Conservation (phyloP, 2,113 vertebrate species). For the Perognathus longimembris region DNA sequence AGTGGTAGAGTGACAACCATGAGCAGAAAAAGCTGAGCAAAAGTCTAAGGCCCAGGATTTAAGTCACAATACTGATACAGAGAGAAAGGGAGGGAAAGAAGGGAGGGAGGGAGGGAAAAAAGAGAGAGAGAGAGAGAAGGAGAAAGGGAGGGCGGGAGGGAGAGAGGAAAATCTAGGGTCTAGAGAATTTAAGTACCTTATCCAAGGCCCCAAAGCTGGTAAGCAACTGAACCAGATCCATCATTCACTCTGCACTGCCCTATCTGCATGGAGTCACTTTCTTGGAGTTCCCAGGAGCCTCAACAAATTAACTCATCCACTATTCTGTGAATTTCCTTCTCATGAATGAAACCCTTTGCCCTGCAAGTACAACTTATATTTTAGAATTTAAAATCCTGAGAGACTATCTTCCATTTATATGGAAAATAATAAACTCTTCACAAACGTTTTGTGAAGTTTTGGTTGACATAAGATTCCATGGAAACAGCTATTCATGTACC, state of each 20-base stretch:
- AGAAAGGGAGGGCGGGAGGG: too few species aligned
- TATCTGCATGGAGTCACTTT: not conserved
- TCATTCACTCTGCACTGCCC: not conserved
- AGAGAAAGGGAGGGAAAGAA: too few species aligned
- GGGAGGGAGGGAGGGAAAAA: too few species aligned
- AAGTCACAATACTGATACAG: too few species aligned
- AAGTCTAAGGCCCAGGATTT: too few species aligned
- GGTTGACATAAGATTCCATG: not conserved
- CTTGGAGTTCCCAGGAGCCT: not conserved
- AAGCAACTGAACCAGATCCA: not conserved
- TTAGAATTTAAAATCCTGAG: not conserved
- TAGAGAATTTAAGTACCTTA: not conserved
- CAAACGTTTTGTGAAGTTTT: not conserved
- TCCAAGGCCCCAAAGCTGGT: not conserved
- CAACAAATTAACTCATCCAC: not conserved
- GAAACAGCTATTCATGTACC: not conserved
- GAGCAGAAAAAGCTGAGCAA: too few species aligned
- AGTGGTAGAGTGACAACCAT: too few species aligned
- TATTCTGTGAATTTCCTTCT: not conserved
- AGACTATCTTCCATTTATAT: not conserved
- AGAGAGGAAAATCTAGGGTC: not conserved
- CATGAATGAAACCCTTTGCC: slow-evolving; percentile 2
- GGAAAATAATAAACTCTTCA: not conserved
- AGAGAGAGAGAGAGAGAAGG: too few species aligned
- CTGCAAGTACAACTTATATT: not conserved